A percentile compares a stretch with the other conserved stretches of the same genome.
These are phyloP conservation scores for Sturmia bella DNA, from an alignment of 2,888 invertebrate species.

Conservation along the genomic window DNA sequence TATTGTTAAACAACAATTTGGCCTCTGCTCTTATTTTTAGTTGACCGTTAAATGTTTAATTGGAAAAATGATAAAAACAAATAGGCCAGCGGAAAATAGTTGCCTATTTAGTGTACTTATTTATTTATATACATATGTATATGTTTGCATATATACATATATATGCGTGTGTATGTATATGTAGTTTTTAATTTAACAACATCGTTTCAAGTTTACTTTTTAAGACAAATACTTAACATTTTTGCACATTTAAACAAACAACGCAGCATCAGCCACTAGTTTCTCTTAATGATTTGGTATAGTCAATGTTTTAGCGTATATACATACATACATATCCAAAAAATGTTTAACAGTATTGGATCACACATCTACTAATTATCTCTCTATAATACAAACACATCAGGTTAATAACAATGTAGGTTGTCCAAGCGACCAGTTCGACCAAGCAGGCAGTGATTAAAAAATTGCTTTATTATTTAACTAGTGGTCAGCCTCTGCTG, in stretches of 20 bases:
- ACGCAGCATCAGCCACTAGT: conserved; percentile 19
- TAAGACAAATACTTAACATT: conserved; percentile 8
- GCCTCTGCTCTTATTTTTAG: conserved; percentile 45
- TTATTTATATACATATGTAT: too few relatives aligned
- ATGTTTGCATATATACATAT: too few relatives aligned
- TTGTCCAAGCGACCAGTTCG: conserved; percentile 8
- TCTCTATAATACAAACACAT: conserved; percentile 32
- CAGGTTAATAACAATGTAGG: conserved; percentile 33
- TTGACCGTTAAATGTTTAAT: conserved; percentile 25
- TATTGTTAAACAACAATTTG: conserved; percentile 36
- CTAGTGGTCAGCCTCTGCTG: too few relatives aligned
- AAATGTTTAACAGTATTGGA: conserved; percentile 19
- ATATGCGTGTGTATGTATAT: too few relatives aligned
- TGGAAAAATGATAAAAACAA: conserved; percentile 12
- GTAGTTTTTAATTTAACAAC: conserved; percentile 32
- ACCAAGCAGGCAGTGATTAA: conserved; percentile 6
- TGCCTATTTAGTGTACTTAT: conserved; percentile 9
- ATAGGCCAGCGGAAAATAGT: conserved; percentile 36
- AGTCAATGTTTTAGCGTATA: not conserved
- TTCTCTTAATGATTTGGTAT: conserved; percentile 19
- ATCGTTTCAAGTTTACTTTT: conserved; percentile 51
- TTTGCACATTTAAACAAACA: conserved; percentile 25
- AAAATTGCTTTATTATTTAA: not conserved
- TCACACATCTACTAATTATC: conserved; percentile 11
- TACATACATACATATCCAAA: not conserved